These are phyloP conservation scores for Dysidea cf. avara DNA, from an alignment of 37 sponge, comb jelly and placozoan genomes.

Conservation along the genomic window DNA sequence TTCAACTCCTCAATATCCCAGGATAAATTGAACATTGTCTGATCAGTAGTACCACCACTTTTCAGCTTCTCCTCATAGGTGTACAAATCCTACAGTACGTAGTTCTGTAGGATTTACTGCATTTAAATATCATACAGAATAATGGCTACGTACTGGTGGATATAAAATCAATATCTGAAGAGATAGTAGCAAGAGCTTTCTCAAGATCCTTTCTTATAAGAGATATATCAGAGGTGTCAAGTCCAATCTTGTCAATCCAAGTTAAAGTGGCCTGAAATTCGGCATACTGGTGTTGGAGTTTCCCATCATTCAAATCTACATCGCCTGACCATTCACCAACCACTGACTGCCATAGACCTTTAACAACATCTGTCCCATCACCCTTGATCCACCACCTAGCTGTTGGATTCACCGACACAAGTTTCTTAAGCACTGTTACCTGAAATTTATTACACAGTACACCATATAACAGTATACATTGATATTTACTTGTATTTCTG, in stretches of 20 bases:
- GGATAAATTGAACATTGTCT: too few relatives aligned
- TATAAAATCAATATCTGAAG: conserved; percentile 8
- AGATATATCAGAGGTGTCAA: neutral
- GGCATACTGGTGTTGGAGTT: conserved; percentile 4
- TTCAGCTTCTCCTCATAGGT: conserved; percentile 26
- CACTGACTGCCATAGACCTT: conserved; percentile 26
- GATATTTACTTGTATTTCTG: conserved; percentile 17
- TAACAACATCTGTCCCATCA: conserved; percentile 25
- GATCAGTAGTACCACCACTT: neutral
- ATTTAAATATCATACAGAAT: neutral
- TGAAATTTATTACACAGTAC: neutral
- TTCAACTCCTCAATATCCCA: conserved; percentile 34
- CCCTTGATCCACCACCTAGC: conserved; percentile 39
- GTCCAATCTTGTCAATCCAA: conserved; percentile 3
- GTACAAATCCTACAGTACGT: too few relatives aligned
- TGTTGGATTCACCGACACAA: neutral
- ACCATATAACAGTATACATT: too few relatives aligned
- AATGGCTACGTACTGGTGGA: neutral
- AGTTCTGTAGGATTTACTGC: neutral
- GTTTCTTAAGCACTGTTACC: conserved; percentile 7
- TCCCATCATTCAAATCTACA: conserved; percentile 36
- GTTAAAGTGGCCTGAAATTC: neutral
- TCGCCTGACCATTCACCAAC: conserved; percentile 34
- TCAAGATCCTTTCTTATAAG: neutral
- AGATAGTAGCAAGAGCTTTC: neutral